Base-by-base conservation (phyloP, 2,888 invertebrate species). In the Micropterix aruncella region DNA sequence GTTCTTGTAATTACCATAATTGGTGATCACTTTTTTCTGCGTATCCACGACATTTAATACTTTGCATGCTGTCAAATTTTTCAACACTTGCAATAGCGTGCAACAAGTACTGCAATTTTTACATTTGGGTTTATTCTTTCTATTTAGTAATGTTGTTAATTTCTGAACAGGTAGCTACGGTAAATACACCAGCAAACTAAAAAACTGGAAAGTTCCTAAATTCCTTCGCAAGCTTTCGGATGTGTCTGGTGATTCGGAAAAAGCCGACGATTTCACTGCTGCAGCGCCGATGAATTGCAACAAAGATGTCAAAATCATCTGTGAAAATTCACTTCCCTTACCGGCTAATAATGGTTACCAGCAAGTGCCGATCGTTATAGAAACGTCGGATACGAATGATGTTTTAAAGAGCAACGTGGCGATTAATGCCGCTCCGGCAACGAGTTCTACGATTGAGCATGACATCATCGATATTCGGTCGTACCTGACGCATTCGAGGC, bases 381-480 rank as follows among this genome's bases (percentile, higher is more conserved):
- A 77, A 65, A 68, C 71, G 54, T 63, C 68, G 50, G 71, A 69
- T 54, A 49, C 52, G 17, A 57, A 58, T 49, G 59, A 61, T 2
- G 48, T 50, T 16, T 40, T 43, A 2, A 61, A 59, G 46, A 60
- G 65, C 49, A 59, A 56, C 46, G 66, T 63, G 51, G 66, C 71
- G 51, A 62, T 74, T 45, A 66, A 69, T 49, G 65, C 65, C 2
- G 62, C 60, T 5, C 67, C 67, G 41, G 72, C 73, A 42, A 56
- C 57, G 52, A 71, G n/a, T n/a, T n/a, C 72, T 16, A 69, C 72
- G 47, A 75, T 74, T 49, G 76, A 78, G 49, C 67, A 62, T 48
- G 81, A 83, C 55, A 74, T 78, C 18, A 79, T 83, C 47, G 83
- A 83, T 54, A 78, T 83, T 38, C 73, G 81, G 51, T 81, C 82